Evolutionary conservation across 2,888 invertebrate species (phyloP), one percentile per base, ranked within the genome.

Genomic region (Tetragonisca angustula): DNA sequence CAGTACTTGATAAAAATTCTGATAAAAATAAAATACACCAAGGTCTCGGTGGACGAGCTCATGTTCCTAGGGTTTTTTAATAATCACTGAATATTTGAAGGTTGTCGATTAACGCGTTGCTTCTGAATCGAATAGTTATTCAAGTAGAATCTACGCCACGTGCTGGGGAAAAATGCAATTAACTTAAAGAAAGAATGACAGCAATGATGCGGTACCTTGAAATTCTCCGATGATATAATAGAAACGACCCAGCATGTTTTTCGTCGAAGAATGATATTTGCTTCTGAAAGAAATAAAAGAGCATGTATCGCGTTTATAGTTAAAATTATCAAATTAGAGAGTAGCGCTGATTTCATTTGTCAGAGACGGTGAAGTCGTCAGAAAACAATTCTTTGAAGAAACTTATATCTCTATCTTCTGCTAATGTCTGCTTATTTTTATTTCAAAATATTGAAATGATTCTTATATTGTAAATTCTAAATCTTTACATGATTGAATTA

Each of bases 131-230:
- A 32, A 71, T 59, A 56, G 71, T 43, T 43, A 43, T 71, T 54
- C 71, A n/a, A 5, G 43, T 56, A 2, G 11, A 36, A 50, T 52
- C 68, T 32, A 59, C n/a, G 59, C 32, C 76, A 76, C 68, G 76
- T 61, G 61, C 49, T 21, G 11, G 0, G 43, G 15, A 52, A 62
- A 27, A 77, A 77, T 67, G 52, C 27, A 54, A 77, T 77, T 64
- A 71, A 64, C 71, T 62, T 43, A 43, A 71, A 54, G 62, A 2
- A 36, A 17, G 70, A 71, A 52, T 19, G 11, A 62, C 27, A 19
- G 21, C 21, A 11, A 68, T 24, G 17, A 6, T 9, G 11, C 3
- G 19, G 21, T 52, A 52, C 21, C 13, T 64, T 21, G 21, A 36
- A 36, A 36, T n/a, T 36, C n/a, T n/a, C n/a, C 15, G n/a, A 6